Evolutionary conservation across 2,888 invertebrate genomes (phyloP), one percentile per base, ranked within the genome.

Genomic region (Portevinia maculata): DNA sequence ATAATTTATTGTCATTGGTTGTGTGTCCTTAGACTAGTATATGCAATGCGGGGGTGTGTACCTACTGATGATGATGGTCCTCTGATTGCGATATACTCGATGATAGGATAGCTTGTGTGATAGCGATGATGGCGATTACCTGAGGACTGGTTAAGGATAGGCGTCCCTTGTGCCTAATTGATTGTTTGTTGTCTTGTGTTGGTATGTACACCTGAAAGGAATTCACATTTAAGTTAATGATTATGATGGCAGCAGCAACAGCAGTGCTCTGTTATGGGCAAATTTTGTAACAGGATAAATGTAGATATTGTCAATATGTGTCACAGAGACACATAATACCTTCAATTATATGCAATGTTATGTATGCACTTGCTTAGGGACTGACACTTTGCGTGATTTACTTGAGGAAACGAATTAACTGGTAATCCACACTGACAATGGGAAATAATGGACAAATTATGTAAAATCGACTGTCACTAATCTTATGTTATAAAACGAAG

Each of bases 1-100:
- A 65, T 76, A 71, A 81, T 76, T 81, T 76, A 81, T 60, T 71
- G 48, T 24, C 60, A 76, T 65, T 24, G 60, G 76, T 76, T 81
- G 48, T 70, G 44, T 70, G 64, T 59, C 21, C 21, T 71, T 28
- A n/a, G 21, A 15, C 13, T 13, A 7, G 13, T n/a, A n/a, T n/a
- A 13, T 39, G 39, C 13, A 6, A 7, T 24, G 7, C 13, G 7
- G 15, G 7, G 9, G 2, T 28, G 37, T 39, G 11, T 8, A 24
- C 41, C n/a, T 39, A n/a, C 1, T 13, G n/a, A 21, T 59, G 39
- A 46, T 30, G 21, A 37, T 69, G 53, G 34, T 55, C 53, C 17
- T 57, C 37, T 34, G 15, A 41, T 39, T 13, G 32, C 15, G 24
- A 41, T 48, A 53, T 57, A 46, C 52, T 24, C 53, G 71, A 60